Evolutionary conservation across 2,113 vertebrate species (phyloP).

Genomic region (Calidris pygmaea): DNA sequence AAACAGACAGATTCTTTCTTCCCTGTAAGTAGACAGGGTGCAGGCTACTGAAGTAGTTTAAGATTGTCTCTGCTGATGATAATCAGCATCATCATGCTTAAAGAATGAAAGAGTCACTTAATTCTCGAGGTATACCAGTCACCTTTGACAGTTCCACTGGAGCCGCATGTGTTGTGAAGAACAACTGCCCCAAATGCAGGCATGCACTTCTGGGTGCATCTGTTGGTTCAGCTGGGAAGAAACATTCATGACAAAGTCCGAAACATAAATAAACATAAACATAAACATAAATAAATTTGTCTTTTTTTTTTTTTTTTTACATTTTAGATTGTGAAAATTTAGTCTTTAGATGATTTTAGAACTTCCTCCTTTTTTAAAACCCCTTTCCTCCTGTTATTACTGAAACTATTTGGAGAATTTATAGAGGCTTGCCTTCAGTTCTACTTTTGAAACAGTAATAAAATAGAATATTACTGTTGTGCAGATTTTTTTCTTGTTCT

Average conservation of each 20-base stretch:
- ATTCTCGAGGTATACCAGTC: background rate
- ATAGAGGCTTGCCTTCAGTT: background rate
- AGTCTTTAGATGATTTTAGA: background rate
- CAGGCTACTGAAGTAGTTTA: background rate
- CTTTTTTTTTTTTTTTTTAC: background rate
- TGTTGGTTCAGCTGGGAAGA: background rate
- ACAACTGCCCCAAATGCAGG: background rate
- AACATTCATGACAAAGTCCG: background rate
- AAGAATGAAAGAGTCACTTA: slow-evolving; percentile 24
- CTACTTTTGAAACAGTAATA: background rate
- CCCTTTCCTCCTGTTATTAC: background rate
- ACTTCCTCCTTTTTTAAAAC: background rate
- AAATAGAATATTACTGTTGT: background rate
- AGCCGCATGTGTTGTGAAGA: background rate
- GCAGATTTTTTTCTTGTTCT: background rate
- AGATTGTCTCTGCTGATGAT: background rate
- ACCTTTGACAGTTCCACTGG: background rate
- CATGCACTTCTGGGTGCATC: background rate
- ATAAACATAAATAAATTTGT: background rate
- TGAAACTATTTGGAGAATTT: background rate
- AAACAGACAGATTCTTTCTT: background rate
- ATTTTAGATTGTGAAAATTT: background rate
- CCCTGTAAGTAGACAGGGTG: background rate
- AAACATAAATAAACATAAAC: background rate
- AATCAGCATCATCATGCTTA: background rate